A percentile compares a stretch with the other conserved stretches of the same genome.
These are phyloP conservation scores for Xiphorhynchus elegans DNA, from an alignment of 2,113 vertebrate species.

Conservation along the genomic window DNA sequence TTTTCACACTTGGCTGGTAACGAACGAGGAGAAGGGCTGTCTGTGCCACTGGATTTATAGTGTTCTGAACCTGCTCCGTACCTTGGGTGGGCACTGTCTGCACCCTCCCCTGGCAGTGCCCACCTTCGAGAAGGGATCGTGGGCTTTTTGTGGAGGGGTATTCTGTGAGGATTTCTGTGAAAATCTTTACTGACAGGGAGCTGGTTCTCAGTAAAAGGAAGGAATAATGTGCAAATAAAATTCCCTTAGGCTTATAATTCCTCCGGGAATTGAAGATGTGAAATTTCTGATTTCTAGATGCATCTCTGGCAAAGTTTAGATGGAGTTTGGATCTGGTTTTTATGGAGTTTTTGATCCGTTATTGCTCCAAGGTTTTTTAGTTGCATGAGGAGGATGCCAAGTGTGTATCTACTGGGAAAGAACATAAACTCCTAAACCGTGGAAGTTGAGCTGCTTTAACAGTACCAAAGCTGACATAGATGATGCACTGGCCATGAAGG, in stretches of 20 bases:
- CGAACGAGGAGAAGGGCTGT: conserved; percentile 92
- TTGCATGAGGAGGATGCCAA: background rate
- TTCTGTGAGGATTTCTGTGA: background rate
- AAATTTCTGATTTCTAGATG: background rate
- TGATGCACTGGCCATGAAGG: background rate
- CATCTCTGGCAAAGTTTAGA: background rate
- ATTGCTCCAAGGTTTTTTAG: background rate
- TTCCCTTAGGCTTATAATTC: background rate
- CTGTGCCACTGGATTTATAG: conserved; percentile 82
- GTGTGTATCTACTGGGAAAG: background rate
- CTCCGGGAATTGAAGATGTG: background rate
- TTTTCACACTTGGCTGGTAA: conserved; percentile 96
- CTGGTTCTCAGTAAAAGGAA: background rate
- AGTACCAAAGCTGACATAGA: background rate
- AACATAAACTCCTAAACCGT: background rate
- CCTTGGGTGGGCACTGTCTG: background rate
- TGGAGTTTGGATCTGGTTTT: background rate
- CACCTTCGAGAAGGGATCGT: rapidly evolving
- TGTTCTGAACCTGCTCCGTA: background rate
- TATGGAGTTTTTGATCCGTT: background rate
- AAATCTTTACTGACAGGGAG: background rate
- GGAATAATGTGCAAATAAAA: background rate
- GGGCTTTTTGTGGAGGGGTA: background rate
- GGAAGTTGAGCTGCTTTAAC: background rate
- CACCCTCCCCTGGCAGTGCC: rapidly evolving